Percentiles rank a stretch among this genome's conserved stretches.
Evolutionary conservation across 2,113 vertebrate species (phyloP).

Genomic region (Nothobranchius kuhntae): DNA sequence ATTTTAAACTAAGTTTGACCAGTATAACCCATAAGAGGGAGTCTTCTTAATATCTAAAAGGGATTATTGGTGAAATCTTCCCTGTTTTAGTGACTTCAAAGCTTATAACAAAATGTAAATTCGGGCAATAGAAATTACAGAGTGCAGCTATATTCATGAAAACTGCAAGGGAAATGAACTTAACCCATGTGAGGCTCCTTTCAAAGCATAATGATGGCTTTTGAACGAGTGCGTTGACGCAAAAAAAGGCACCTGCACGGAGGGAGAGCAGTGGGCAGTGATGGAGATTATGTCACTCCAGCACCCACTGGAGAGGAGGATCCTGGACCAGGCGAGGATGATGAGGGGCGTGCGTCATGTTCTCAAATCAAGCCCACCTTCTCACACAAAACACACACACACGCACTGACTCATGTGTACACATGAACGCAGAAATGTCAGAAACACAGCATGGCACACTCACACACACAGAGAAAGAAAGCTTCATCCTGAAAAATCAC

Average conservation of each 20-base stretch:
- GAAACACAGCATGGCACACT: conserved; percentile 4
- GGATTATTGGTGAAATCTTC: not conserved
- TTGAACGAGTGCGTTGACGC: conserved; percentile 16
- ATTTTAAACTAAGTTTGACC: no score
- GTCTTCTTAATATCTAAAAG: no score
- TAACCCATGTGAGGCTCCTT: not conserved
- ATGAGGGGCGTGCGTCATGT: conserved; percentile 53
- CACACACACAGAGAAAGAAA: conserved; percentile 4
- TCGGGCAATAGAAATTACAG: not conserved
- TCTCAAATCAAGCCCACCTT: conserved; percentile 50
- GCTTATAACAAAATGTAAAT: not conserved
- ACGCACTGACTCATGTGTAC: conserved; percentile 46
- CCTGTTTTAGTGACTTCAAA: not conserved
- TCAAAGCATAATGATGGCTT: conserved; percentile 5
- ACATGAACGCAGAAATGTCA: conserved; percentile 51
- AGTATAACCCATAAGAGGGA: no score
- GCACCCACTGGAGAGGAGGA: conserved; percentile 63
- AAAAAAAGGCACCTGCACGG: conserved; percentile 41
- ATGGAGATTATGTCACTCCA: conserved; percentile 61
- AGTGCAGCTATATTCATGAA: conserved; percentile 2
- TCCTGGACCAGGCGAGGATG: conserved; percentile 33
- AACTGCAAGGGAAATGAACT: conserved; percentile 7
- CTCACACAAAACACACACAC: conserved; percentile 21
- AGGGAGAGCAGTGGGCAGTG: conserved; percentile 53
- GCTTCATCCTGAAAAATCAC: conserved; percentile 47